Evolutionary conservation across 2,797 vertebrate species (phyloP).

Genomic region (Leptodactylus fallax): DNA sequence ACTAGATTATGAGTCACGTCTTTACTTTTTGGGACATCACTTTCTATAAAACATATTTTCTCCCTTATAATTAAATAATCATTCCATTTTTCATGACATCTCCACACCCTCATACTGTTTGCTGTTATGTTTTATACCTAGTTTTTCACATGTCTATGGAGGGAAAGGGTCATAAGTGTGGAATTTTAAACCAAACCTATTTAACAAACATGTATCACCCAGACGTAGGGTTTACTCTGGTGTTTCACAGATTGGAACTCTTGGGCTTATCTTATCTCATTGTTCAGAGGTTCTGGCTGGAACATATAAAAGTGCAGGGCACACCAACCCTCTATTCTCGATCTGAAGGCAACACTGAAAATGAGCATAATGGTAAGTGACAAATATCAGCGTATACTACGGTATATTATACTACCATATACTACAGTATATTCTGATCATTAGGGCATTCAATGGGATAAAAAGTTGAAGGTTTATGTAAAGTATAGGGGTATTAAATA

Average conservation of each 20-base stretch:
- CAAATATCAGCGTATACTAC: neutral
- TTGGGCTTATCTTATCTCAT: slow-evolving; percentile 50
- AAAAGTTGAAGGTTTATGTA: too few relatives aligned
- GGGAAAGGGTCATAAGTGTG: slow-evolving; percentile 19
- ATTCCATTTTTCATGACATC: slow-evolving; percentile 19
- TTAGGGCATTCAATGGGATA: too few relatives aligned
- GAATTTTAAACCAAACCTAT: slow-evolving; percentile 16
- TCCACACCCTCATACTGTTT: slow-evolving; percentile 44
- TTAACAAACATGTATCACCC: slow-evolving; percentile 52
- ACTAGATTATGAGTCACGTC: slow-evolving; percentile 21
- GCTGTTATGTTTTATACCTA: neutral
- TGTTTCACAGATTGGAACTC: slow-evolving; percentile 31
- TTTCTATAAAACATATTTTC: neutral
- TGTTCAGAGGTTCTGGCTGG: neutral
- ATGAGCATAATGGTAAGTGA: slow-evolving; percentile 52
- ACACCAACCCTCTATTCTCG: neutral
- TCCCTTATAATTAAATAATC: slow-evolving; percentile 25
- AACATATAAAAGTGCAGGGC: slow-evolving; percentile 50
- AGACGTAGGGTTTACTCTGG: slow-evolving; percentile 52
- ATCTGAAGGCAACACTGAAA: neutral
- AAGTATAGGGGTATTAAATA: too few relatives aligned
- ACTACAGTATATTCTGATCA: too few relatives aligned
- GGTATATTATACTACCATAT: neutral
- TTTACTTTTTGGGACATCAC: slow-evolving; percentile 12
- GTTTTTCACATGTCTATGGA: neutral